These are phyloP conservation scores for Aphidius colemani DNA, from an alignment of 2,888 invertebrate genomes.

Conservation along the genomic window DNA sequence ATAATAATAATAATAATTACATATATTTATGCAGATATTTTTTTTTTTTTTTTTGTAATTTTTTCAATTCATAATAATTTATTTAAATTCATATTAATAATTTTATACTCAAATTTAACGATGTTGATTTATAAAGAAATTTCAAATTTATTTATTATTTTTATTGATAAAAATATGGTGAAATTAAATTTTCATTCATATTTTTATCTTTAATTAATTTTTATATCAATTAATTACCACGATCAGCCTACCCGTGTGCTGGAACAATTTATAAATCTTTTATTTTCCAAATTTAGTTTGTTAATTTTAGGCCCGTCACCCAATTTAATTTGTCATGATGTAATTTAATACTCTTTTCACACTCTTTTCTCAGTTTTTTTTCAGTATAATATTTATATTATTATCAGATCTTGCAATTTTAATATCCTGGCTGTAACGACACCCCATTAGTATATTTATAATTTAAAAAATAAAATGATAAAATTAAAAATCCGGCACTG, in stretches of 20 bases:
- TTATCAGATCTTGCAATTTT: conserved; percentile 12
- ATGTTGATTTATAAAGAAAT: conserved; percentile 1
- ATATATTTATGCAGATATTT: background rate
- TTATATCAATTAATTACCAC: conserved; percentile 4
- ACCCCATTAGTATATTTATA: conserved; percentile 28
- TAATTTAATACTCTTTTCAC: conserved; percentile 11
- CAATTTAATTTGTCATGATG: too few relatives aligned
- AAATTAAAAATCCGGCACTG: too few relatives aligned
- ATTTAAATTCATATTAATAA: conserved; percentile 27
- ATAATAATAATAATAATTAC: conserved; percentile 21
- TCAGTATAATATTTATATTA: conserved; percentile 8
- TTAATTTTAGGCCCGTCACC: conserved; percentile 35
- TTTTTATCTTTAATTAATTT: conserved; percentile 6
- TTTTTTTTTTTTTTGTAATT: conserved; percentile 24
- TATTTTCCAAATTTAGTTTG: conserved; percentile 32
- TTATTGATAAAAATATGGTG: conserved; percentile 1
- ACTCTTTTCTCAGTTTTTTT: conserved; percentile 24
- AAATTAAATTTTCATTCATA: conserved; percentile 17
- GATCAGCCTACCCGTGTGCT: conserved; percentile 22
- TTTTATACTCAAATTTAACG: conserved; percentile 26
- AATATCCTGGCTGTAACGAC: conserved; percentile 14
- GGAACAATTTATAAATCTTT: conserved; percentile 20
- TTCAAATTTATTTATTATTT: background rate
- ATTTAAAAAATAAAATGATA: too few relatives aligned
- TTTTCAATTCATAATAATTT: conserved; percentile 25